These are phyloP conservation scores for Poliocrania exsul DNA, from an alignment of 2,797 vertebrate species.

Conservation along the genomic window DNA sequence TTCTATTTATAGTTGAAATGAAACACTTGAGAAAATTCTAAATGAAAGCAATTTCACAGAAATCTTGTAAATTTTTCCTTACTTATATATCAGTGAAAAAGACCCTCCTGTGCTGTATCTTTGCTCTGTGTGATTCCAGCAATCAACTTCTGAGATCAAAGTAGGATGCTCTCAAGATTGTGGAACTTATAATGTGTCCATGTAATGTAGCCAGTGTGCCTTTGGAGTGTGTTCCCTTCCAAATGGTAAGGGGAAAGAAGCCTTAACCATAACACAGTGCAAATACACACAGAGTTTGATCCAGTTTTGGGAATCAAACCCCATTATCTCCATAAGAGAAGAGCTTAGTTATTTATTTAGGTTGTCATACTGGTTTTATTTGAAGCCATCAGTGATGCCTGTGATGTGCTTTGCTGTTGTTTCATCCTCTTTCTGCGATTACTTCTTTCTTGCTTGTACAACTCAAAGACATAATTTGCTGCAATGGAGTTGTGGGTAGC, in stretches of 20 bases:
- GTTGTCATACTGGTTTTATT: not conserved
- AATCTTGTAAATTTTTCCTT: conserved; percentile 63
- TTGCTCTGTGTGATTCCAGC: conserved; percentile 61
- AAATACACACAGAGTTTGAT: conserved; percentile 39
- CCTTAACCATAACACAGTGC: conserved; percentile 10
- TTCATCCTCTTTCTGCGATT: not conserved
- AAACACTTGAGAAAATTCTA: conserved; percentile 64
- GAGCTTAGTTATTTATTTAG: conserved; percentile 24
- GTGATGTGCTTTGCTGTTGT: not conserved
- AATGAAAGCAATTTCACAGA: conserved; percentile 72
- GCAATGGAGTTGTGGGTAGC: not conserved
- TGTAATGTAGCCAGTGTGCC: conserved; percentile 20
- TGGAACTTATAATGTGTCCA: conserved; percentile 2
- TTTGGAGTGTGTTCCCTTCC: conserved; percentile 50
- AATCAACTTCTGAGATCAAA: conserved; percentile 73
- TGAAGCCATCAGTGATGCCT: not conserved
- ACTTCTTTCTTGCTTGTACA: not conserved
- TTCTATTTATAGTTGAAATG: conserved; percentile 74
- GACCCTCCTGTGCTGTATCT: conserved; percentile 32
- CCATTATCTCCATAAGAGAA: conserved; percentile 32
- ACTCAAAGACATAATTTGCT: not conserved
- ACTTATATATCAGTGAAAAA: conserved; percentile 65
- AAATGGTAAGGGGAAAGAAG: not conserved
- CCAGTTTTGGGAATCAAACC: conserved; percentile 45
- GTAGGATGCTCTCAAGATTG: conserved; percentile 35